Conservation (phyloP, 2,888 invertebrate species). For the Lottia scabra region DNA sequence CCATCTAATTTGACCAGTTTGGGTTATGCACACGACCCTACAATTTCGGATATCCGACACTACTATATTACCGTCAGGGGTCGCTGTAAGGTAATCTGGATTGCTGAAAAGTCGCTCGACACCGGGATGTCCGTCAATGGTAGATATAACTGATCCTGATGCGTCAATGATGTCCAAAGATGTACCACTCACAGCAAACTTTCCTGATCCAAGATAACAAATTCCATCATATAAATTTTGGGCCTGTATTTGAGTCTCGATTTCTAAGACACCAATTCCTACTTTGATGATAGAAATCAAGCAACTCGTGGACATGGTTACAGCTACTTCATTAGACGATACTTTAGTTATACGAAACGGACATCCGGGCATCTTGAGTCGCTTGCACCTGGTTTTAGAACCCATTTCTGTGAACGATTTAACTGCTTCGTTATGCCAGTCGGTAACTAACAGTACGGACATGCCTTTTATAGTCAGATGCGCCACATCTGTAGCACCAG, state of each 20-base stretch:
- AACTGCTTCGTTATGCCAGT: not conserved
- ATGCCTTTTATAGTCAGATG: not conserved
- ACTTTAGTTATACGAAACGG: not conserved
- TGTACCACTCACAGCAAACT: not conserved
- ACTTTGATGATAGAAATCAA: not conserved
- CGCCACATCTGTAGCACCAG: not conserved
- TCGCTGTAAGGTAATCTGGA: not conserved
- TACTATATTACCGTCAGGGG: not conserved
- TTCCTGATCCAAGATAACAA: not conserved
- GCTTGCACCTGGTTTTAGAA: not conserved
- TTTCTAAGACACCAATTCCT: not conserved
- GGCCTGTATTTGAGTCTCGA: not conserved
- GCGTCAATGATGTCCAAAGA: not conserved
- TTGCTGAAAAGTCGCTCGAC: not conserved
- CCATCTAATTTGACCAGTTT: not conserved
- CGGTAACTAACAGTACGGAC: not conserved
- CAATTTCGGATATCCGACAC: not conserved
- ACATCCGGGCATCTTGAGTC: not conserved
- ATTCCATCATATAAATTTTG: not conserved
- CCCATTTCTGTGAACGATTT: not conserved
- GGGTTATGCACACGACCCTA: not conserved
- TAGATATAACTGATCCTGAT: not conserved
- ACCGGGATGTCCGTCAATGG: not conserved
- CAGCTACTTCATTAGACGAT: not conserved
- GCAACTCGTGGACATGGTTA: not conserved